Evolutionary conservation across 1,140 invertebrate species (phyloP).

Genomic region (Calosoma granatense): DNA sequence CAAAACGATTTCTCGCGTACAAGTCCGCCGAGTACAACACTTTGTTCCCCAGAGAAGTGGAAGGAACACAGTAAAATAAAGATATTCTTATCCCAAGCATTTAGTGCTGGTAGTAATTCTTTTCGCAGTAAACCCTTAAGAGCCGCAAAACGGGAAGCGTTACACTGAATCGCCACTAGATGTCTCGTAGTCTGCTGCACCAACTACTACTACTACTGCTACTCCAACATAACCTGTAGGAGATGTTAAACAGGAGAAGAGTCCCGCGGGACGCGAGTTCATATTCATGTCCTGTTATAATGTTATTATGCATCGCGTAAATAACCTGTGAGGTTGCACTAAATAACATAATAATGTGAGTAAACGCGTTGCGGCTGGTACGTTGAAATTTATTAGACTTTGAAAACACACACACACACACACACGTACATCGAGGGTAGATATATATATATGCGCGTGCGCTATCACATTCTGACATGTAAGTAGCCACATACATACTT

Average conservation of each 20-base stretch:
- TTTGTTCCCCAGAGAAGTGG: background rate
- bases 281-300: conserved; percentile 11
- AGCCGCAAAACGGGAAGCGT: background rate
- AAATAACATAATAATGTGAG: conserved; percentile 14
- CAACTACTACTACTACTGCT: no score
- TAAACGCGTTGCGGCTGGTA: conserved; percentile 5
- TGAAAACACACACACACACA: conserved; percentile 9
- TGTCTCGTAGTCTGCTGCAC: background rate
- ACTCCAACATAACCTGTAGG: background rate
- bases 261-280: background rate
- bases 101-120: conserved; percentile 2
- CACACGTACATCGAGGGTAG: background rate
- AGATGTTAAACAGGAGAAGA: conserved; percentile 7
- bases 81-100: conserved; percentile 2
- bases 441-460: background rate
- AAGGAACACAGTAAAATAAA: background rate
- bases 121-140: background rate
- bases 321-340: conserved; percentile 10
- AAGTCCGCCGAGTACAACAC: no score
- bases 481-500: no score
- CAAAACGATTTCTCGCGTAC: no score
- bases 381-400: background rate
- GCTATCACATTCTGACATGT: no score
- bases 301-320: conserved; percentile 12
- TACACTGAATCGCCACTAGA: background rate